phyloP scores from a whole-genome alignment of 2,113 vertebrate species.

The Varanus komodoensis region DNA sequence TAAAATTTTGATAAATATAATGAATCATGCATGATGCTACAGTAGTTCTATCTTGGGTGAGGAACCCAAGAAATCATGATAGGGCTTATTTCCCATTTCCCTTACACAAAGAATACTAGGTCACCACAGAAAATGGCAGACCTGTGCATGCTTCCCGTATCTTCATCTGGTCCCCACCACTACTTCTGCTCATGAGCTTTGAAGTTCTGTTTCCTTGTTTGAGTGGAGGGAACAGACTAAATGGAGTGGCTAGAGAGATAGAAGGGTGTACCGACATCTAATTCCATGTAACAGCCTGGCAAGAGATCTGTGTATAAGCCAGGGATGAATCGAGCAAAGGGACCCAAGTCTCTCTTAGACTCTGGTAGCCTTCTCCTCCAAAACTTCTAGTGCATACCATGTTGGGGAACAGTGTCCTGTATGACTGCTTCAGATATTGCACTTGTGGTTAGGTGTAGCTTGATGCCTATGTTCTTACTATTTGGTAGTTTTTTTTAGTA shows the following conservation, averaged over 20 bases:
- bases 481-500: background rate
- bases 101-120: background rate
- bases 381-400: too few relatives aligned
- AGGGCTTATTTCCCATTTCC: background rate
- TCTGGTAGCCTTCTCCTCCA: too few relatives aligned
- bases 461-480: background rate
- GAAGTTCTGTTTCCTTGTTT: background rate
- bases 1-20: background rate
- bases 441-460: background rate
- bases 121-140: background rate
- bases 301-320: background rate
- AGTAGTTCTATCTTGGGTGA: background rate
- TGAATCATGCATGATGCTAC: background rate
- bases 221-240: background rate
- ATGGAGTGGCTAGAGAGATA: too few relatives aligned
- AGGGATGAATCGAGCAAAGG: background rate
- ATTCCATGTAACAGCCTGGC: background rate
- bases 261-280: background rate
- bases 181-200: background rate
- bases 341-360: background rate
- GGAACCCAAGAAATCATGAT: background rate
- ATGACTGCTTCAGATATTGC: background rate
- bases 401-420: background rate
- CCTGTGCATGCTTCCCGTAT: background rate
- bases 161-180: background rate